Conservation (phyloP, 2,888 invertebrate genomes). For the Rhagophthalmus giganteus region DNA sequence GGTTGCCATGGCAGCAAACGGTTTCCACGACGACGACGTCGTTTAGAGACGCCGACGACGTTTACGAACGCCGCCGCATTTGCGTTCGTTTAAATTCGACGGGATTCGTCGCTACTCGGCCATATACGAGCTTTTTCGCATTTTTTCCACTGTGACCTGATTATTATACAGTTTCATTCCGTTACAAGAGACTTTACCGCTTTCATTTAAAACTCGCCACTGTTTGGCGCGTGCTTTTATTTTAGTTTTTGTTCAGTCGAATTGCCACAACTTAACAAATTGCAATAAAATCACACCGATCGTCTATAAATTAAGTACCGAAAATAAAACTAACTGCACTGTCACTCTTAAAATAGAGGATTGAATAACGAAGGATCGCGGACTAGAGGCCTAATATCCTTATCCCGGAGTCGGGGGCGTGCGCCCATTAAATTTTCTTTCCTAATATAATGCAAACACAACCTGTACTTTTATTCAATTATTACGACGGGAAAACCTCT, state of each 20-base stretch:
- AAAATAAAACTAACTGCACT: no score
- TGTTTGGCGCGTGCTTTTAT: background rate
- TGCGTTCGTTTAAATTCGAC: constrained; percentile 11
- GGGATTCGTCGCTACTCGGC: constrained; percentile 20
- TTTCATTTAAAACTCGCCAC: constrained; percentile 4
- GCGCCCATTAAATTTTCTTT: no score
- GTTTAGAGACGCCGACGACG: constrained; percentile 36
- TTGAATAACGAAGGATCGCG: no score
- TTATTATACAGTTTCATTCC: constrained; percentile 31
- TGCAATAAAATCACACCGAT: no score
- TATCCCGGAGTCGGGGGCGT: no score
- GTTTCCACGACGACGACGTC: constrained; percentile 39
- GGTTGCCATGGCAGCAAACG: constrained; percentile 45
- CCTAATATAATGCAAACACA: no score
- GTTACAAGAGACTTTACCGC: constrained; percentile 11
- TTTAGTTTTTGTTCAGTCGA: background rate
- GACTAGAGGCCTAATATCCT: no score
- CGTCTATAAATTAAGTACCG: no score
- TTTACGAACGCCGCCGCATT: constrained; percentile 29
- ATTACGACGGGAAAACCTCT: no score
- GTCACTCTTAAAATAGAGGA: no score
- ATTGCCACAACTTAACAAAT: no score
- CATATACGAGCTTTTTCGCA: constrained; percentile 34
- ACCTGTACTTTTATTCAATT: no score
- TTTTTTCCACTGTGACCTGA: constrained; percentile 39